These are phyloP conservation scores for Prinia subflava DNA, from an alignment of 2,113 vertebrate species.

Conservation along the genomic window DNA sequence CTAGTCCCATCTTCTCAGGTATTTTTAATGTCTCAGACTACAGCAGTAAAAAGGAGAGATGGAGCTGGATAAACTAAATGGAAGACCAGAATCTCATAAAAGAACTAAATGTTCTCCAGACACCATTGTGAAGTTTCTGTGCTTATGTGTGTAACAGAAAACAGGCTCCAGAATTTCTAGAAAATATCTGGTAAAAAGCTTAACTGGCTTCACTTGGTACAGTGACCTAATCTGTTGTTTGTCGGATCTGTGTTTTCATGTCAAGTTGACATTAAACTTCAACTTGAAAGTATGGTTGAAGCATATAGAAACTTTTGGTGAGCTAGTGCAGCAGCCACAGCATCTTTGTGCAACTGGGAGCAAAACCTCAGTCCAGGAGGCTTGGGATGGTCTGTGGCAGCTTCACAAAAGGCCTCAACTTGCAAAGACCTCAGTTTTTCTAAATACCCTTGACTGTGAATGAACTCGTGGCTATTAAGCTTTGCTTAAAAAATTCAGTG, in stretches of 20 bases:
- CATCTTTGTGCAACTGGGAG: not conserved
- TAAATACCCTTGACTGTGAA: not conserved
- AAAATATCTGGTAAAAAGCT: not conserved
- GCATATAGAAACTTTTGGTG: not conserved
- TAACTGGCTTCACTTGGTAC: not conserved
- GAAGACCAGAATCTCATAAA: constrained; percentile 17
- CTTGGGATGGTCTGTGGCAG: not conserved
- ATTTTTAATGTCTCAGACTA: not conserved
- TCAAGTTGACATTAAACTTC: not conserved
- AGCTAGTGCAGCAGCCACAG: not conserved
- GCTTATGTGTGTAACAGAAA: not conserved
- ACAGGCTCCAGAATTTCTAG: not conserved
- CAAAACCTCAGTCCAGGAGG: not conserved
- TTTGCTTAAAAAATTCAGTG: not conserved
- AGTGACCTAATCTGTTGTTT: not conserved
- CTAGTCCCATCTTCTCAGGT: not conserved
- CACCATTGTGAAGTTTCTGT: not conserved
- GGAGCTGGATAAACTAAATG: not conserved
- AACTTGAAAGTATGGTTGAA: not conserved
- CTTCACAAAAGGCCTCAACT: not conserved
- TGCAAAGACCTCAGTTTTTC: not conserved
- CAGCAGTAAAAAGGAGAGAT: not conserved
- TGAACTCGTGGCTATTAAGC: not conserved
- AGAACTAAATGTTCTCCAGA: not conserved
- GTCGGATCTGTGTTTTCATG: not conserved